Base-by-base conservation (phyloP, 2,888 invertebrate species). In the Oconnorella tubifera region DNA sequence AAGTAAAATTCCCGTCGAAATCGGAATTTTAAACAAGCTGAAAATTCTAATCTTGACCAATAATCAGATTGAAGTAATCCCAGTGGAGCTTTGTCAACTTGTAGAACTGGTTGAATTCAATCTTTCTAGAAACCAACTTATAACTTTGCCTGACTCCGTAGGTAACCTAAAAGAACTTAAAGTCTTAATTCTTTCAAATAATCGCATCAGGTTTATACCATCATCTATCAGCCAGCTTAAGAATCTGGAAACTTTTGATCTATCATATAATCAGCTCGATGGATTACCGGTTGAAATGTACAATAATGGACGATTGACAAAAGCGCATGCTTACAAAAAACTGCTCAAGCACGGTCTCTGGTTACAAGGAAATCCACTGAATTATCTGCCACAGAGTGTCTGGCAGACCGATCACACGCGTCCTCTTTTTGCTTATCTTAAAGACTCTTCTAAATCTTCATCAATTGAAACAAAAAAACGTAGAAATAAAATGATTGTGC, bases 321-420 rank as follows among this genome's bases (percentile, higher is more conserved):
- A 75, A 32, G 79, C 79, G 3, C 81, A 81, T 65, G 73, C 73
- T 6, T 81, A 76, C 68, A 69, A 72, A 40, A 77, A 79, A 50
- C 70, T 78, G 25, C 69, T 73, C 23, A 78, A 78, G 64, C 62
- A 72, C 68, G 81, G 81, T 2, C 70, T 81, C 56, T 81, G 81
- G 81, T 70, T 81, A 56, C 77, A 80, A 70, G 75, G 75, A 60
- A 81, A 81, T 64, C 80, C 80, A 6, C 70, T 81, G 32, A 76
- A 70, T 31, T 73, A 74, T 50, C 80, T 80, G 14, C 81, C 81
- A 32, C 75, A 75, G 53, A 74, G 78, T 51, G 71, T 81, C 2
- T 81, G 81, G 81, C 76, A 78, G 62, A 79, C 78, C 0, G n/a
- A n/a, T n/a, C n/a, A n/a, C n/a, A n/a, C n/a, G n/a, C n/a, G n/a